Conservation (phyloP, 2,797 vertebrate genomes). For the Myripristis murdjan region DNA sequence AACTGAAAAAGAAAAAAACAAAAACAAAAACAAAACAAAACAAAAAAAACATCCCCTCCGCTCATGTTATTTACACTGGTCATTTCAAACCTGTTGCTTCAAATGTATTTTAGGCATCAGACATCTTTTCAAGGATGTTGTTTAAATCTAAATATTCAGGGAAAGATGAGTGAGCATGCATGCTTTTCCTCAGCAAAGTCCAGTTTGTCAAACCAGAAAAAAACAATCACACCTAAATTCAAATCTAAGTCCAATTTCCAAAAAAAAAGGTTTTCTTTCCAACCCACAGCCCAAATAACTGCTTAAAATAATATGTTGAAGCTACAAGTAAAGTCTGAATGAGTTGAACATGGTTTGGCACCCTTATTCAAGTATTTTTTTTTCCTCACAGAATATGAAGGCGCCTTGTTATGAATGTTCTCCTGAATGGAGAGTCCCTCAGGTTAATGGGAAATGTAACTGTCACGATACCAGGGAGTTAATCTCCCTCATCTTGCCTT, state of each 20-base stretch:
- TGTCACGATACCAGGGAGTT: conserved; percentile 47
- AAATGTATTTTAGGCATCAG: conserved; percentile 49
- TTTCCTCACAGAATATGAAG: conserved; percentile 12
- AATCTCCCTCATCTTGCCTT: conserved; percentile 76
- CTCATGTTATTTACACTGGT: conserved; percentile 58
- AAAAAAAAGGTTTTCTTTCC: conserved; percentile 2
- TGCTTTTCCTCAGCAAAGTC: conserved; percentile 11
- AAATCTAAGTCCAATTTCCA: conserved; percentile 15
- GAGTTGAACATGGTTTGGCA: conserved; percentile 9
- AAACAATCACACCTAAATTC: neutral
- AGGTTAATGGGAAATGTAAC: conserved; percentile 67
- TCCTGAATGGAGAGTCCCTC: conserved; percentile 74
- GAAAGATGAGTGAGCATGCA: neutral
- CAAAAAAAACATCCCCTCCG: conserved; percentile 1
- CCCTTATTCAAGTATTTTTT: conserved; percentile 31
- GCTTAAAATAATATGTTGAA: conserved; percentile 21
- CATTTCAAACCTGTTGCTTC: conserved; percentile 49
- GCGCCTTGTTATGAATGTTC: conserved; percentile 68
- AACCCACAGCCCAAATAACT: conserved; percentile 16
- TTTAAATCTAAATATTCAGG: neutral
- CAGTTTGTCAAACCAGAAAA: conserved; percentile 3
- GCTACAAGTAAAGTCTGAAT: conserved; percentile 16
- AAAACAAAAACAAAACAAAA: too few species aligned
- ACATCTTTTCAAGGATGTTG: conserved; percentile 11
- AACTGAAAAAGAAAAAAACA: neutral